Conservation (phyloP, 1,140 invertebrate genomes). For the Drusus annulatus region DNA sequence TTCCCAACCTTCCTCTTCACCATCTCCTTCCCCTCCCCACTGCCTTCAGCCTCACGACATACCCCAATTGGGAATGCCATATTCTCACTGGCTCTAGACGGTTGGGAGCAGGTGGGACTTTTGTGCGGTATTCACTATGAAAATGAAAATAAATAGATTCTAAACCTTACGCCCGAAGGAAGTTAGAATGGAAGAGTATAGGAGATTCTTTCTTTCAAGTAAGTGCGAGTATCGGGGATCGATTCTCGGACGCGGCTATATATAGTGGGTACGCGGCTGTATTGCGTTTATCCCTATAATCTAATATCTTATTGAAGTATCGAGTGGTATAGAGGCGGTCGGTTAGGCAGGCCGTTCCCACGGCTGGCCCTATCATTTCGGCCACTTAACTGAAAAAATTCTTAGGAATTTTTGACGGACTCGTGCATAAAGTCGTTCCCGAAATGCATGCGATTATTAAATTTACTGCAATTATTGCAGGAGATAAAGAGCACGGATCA, state of each 20-base stretch:
- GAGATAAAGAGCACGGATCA: not conserved
- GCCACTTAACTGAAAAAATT: constrained; percentile 19
- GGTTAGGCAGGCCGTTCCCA: constrained; percentile 17
- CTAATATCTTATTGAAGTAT: not conserved
- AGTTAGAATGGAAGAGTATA: no score
- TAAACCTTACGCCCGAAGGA: no score
- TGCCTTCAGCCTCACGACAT: no score
- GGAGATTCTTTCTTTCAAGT: no score
- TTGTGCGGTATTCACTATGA: no score
- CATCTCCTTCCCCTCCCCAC: no score
- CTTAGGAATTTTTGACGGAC: constrained; percentile 11
- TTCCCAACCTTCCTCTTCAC: no score
- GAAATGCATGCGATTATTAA: constrained; percentile 8
- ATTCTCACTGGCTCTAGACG: no score
- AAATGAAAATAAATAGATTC: no score
- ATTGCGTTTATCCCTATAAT: constrained; percentile 3
- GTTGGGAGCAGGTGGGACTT: no score
- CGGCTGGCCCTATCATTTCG: constrained; percentile 31
- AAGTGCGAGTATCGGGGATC: no score
- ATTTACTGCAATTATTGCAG: not conserved
- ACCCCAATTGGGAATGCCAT: no score
- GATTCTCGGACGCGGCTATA: not conserved
- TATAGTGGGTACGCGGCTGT: not conserved
- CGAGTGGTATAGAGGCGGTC: not conserved
- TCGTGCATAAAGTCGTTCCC: not conserved